phyloP scores from a whole-genome alignment of 2,797 vertebrate genomes.

The Danio tinwini region DNA sequence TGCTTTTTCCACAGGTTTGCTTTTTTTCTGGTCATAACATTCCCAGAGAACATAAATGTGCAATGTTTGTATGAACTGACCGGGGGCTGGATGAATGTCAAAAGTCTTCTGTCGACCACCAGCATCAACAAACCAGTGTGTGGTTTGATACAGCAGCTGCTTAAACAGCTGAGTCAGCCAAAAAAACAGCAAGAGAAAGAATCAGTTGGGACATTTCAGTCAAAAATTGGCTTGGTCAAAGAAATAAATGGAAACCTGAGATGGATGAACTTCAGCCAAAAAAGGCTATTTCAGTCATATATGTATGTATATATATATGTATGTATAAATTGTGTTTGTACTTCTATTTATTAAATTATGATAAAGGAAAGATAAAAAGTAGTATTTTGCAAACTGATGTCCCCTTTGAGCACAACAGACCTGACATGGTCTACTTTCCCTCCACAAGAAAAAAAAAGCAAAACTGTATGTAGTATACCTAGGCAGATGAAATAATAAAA shows the following conservation, averaged over 20 bases:
- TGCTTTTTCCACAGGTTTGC: neutral
- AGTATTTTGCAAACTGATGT: too few species aligned
- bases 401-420: too few species aligned
- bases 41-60: neutral
- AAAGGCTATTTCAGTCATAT: neutral
- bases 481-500: too few species aligned
- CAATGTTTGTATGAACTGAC: neutral
- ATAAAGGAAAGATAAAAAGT: too few species aligned
- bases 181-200: neutral
- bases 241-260: neutral
- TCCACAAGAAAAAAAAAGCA: too few species aligned
- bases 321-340: too few species aligned
- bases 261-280: neutral
- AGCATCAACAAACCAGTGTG: neutral
- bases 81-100: neutral
- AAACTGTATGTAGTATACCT: too few species aligned
- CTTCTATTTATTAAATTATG: too few species aligned
- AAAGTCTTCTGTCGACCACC: neutral
- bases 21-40: neutral
- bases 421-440: too few species aligned
- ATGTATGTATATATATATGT: too few species aligned
- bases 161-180: constrained; percentile 13
- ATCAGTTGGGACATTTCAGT: neutral
- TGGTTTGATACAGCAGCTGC: constrained; percentile 25
- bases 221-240: neutral